Percentiles rank a stretch among this genome's conserved stretches.
These are phyloP conservation scores for Limnephilus lunatus DNA, from an alignment of 2,888 invertebrate species.

Conservation along the genomic window DNA sequence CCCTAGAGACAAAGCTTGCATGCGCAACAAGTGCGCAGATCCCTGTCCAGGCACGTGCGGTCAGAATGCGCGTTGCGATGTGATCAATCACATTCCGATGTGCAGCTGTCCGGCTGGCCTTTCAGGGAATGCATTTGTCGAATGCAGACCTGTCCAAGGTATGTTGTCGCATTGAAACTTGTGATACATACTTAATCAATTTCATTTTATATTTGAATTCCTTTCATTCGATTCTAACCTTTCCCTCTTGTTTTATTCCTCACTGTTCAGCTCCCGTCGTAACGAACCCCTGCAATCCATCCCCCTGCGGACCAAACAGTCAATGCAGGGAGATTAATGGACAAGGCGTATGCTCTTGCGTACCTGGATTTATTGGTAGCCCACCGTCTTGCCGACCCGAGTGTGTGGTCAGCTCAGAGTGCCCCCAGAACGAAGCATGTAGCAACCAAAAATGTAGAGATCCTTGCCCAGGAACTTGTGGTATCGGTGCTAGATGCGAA, in stretches of 20 bases:
- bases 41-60: constrained; percentile 87
- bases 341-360: constrained; percentile 86
- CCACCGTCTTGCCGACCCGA: constrained; percentile 88
- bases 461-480: constrained; percentile 88
- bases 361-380: constrained; percentile 83
- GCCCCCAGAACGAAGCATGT: constrained; percentile 85
- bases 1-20: constrained; percentile 82
- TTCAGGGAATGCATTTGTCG: constrained; percentile 83
- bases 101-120: constrained; percentile 82
- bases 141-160: constrained; percentile 73
- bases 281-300: constrained; percentile 76
- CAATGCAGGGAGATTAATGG: constrained; percentile 84
- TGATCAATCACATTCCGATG: constrained; percentile 82
- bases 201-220: no score
- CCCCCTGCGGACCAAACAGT: constrained; percentile 86
- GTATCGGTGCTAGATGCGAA: constrained; percentile 83
- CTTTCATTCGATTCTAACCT: neutral
- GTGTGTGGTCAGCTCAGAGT: constrained; percentile 88
- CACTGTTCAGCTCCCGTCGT: constrained; percentile 73
- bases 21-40: constrained; percentile 84
- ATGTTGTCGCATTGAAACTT: constrained; percentile 60
- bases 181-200: no score
- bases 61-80: constrained; percentile 77
- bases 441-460: constrained; percentile 88
- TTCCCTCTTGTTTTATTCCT: constrained; percentile 67